phyloP scores from a whole-genome alignment of 2,113 vertebrate genomes.

The Channa argus region DNA sequence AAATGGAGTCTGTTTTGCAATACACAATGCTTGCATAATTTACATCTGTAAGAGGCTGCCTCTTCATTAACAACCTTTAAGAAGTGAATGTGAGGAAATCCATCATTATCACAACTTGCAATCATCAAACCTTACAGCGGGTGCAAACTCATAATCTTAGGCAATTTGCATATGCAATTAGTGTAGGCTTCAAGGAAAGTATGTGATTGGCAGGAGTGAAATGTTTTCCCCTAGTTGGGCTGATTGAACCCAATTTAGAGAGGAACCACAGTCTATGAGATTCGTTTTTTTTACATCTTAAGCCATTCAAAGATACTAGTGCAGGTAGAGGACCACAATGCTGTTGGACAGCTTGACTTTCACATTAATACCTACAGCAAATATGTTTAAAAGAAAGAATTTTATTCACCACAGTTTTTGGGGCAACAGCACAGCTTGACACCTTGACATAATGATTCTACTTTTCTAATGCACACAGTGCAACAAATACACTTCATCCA shows the following conservation, averaged over 20 bases:
- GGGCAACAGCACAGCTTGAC: neutral
- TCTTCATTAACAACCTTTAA: conserved; percentile 67
- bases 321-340: neutral
- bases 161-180: conserved; percentile 80
- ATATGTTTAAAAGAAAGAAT: conserved; percentile 6
- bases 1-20: conserved; percentile 56
- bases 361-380: neutral
- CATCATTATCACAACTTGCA: conserved; percentile 62
- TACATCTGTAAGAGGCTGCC: conserved; percentile 60
- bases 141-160: conserved; percentile 59
- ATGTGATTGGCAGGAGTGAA: conserved; percentile 63
- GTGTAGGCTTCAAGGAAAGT: conserved; percentile 59
- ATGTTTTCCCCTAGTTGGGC: conserved; percentile 46
- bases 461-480: neutral
- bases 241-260: conserved; percentile 48
- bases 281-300: neutral
- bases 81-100: conserved; percentile 69
- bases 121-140: conserved; percentile 67
- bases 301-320: conserved; percentile 2
- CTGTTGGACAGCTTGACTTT: conserved; percentile 12
- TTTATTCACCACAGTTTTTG: neutral
- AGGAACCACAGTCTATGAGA: conserved; percentile 1
- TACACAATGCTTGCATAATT: conserved; percentile 61
- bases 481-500: neutral
- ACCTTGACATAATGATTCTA: conserved; percentile 10